These are phyloP conservation scores for Megalopta genalis DNA, from an alignment of 1,140 invertebrate genomes.

Conservation along the genomic window DNA sequence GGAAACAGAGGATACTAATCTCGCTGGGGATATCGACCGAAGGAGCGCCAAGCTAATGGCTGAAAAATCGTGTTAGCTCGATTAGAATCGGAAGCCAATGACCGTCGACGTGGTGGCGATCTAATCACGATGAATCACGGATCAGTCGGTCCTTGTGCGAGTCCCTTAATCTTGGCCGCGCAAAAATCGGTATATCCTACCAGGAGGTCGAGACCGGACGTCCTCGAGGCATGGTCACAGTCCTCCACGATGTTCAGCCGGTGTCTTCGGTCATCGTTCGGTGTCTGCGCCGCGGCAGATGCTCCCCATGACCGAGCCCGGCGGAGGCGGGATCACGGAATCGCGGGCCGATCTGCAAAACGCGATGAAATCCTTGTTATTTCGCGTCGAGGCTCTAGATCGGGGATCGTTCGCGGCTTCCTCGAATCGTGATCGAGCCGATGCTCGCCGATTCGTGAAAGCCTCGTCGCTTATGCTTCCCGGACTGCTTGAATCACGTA, in stretches of 20 bases:
- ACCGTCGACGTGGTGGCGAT: too few species aligned
- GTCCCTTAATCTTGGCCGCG: neutral
- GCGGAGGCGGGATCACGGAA: neutral
- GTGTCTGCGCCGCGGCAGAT: neutral
- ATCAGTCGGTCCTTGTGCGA: neutral
- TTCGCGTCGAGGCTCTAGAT: neutral
- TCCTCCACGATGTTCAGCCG: neutral
- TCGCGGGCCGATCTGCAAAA: neutral
- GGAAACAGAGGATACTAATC: too few species aligned
- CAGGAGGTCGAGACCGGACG: constrained; percentile 26
- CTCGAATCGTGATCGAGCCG: neutral
- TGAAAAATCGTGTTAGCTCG: too few species aligned
- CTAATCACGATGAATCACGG: too few species aligned
- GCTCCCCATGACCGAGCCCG: neutral
- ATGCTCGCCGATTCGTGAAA: constrained; percentile 6
- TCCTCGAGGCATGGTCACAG: neutral
- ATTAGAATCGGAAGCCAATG: too few species aligned
- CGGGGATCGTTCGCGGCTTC: neutral
- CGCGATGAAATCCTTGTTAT: neutral
- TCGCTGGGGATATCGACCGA: too few species aligned
- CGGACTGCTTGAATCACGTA: constrained; percentile 4
- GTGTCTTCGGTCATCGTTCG: neutral
- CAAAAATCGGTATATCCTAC: neutral
- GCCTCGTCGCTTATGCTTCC: too few species aligned
- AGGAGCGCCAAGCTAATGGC: too few species aligned